Percentiles rank a stretch among this genome's conserved stretches.
These are phyloP conservation scores for Nothocercus nigrocapillus DNA, from an alignment of 2,113 vertebrate species.

Conservation along the genomic window DNA sequence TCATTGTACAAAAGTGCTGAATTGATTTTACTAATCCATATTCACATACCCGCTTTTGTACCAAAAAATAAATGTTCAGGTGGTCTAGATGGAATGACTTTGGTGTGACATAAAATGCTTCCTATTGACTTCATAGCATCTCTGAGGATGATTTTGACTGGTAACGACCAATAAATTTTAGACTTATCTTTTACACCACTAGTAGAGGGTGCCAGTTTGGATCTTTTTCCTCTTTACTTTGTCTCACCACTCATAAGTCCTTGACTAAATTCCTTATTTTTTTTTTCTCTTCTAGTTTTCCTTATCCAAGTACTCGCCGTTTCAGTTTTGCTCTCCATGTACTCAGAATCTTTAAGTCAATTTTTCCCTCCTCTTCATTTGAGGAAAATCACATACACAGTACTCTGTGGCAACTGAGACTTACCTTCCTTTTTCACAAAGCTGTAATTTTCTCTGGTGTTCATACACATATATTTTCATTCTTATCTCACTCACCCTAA, in stretches of 20 bases:
- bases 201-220: neutral
- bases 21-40: neutral
- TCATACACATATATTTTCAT: neutral
- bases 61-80: neutral
- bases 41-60: neutral
- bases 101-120: neutral
- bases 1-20: neutral
- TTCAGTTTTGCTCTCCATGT: neutral
- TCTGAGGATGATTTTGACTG: neutral
- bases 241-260: neutral
- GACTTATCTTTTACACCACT: neutral
- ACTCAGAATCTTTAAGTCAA: neutral
- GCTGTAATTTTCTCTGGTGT: neutral
- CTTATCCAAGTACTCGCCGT: neutral
- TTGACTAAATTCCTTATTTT: neutral
- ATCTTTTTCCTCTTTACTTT: neutral
- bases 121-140: too few species aligned
- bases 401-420: neutral
- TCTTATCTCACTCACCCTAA: neutral
- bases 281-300: neutral
- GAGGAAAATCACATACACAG: neutral
- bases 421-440: neutral
- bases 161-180: neutral
- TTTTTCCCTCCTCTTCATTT: neutral
- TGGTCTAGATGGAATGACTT: neutral